Percentiles rank a stretch among this genome's conserved stretches.
These are phyloP conservation scores for Empis stercorea DNA, from an alignment of 2,888 invertebrate species.

Conservation along the genomic window DNA sequence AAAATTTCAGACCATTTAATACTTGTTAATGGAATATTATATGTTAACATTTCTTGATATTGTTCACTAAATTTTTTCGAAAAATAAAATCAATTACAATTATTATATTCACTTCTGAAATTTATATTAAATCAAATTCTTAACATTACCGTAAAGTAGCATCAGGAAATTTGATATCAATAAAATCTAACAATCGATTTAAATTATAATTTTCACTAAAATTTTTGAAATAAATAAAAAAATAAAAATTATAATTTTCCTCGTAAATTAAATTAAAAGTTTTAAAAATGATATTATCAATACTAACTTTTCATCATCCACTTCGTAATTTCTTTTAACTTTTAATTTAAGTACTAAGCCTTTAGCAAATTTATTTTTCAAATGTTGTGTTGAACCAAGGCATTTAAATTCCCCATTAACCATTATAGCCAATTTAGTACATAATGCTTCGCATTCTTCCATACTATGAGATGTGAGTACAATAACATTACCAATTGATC, in stretches of 20 bases:
- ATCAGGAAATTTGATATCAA: too few relatives aligned
- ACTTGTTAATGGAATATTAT: slow-evolving; percentile 43
- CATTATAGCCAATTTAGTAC: slow-evolving; percentile 62
- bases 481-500: slow-evolving; percentile 59
- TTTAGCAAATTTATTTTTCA: slow-evolving; percentile 57
- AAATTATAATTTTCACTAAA: too few relatives aligned
- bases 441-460: slow-evolving; percentile 72
- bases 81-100: too few relatives aligned
- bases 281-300: too few relatives aligned
- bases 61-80: neutral
- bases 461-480: slow-evolving; percentile 77
- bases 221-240: too few relatives aligned
- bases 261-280: too few relatives aligned
- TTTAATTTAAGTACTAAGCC: slow-evolving; percentile 37
- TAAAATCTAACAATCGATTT: too few relatives aligned
- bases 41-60: slow-evolving; percentile 38
- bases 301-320: too few relatives aligned
- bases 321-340: neutral
- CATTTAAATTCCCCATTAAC: slow-evolving; percentile 57
- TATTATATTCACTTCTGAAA: too few relatives aligned
- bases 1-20: slow-evolving; percentile 55
- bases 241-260: too few relatives aligned
- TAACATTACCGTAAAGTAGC: too few relatives aligned
- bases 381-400: slow-evolving; percentile 56
- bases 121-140: too few relatives aligned